phyloP scores from a whole-genome alignment of 2,113 vertebrate species.

The Amphiprion ocellaris region DNA sequence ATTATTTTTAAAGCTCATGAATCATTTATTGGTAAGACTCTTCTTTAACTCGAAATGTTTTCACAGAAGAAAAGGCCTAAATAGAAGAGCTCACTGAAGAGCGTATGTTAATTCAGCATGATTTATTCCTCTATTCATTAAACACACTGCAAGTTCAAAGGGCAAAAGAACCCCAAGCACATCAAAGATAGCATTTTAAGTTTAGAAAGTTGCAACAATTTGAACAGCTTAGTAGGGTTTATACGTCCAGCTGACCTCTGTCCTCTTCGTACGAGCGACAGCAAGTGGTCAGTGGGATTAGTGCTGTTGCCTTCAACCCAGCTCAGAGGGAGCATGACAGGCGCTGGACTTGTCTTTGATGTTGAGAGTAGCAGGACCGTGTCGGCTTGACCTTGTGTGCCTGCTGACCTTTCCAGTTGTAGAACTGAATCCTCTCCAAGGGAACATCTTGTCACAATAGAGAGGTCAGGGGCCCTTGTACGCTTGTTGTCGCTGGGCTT shows the following conservation, averaged over 20 bases:
- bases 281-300: conserved; percentile 68
- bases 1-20: conserved; percentile 43
- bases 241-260: conserved; percentile 70
- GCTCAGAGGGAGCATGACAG: conserved; percentile 60
- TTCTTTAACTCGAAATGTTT: conserved; percentile 13
- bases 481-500: conserved; percentile 31
- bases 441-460: conserved; percentile 60
- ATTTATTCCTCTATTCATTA: conserved; percentile 33
- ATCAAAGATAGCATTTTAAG: conserved; percentile 59
- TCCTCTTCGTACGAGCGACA: conserved; percentile 38
- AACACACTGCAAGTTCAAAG: conserved; percentile 45
- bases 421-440: conserved; percentile 61
- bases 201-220: conserved; percentile 47
- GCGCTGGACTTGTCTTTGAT: conserved; percentile 78
- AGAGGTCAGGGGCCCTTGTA: conserved; percentile 61
- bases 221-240: conserved; percentile 52
- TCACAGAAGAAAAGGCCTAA: conserved; percentile 32
- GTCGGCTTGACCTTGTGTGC: conserved; percentile 78
- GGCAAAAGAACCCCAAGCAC: conserved; percentile 12
- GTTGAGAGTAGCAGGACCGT: conserved; percentile 53
- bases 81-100: conserved; percentile 19
- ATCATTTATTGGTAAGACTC: conserved; percentile 32
- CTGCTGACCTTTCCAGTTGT: conserved; percentile 74
- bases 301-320: conserved; percentile 59
- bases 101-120: conserved; percentile 32